phyloP scores from a whole-genome alignment of 2,888 invertebrate genomes.

The Alcis repandata region DNA sequence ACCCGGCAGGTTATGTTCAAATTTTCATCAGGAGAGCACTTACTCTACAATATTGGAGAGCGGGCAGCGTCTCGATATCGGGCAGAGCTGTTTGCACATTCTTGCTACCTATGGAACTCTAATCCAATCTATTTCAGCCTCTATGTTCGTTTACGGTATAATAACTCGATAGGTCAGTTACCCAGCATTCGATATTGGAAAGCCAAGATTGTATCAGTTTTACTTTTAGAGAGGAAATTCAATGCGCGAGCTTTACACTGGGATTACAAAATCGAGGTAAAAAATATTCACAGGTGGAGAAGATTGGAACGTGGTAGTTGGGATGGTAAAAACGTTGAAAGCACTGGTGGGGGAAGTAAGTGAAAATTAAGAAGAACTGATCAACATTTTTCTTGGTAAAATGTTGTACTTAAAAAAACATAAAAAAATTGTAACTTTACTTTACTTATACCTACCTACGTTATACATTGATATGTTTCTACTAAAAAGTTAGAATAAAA shows the following conservation, averaged over 20 bases:
- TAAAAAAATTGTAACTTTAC: too few species aligned
- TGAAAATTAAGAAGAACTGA: neutral
- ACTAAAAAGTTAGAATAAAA: too few species aligned
- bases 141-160: constrained; percentile 34
- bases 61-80: constrained; percentile 57
- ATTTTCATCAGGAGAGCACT: constrained; percentile 59
- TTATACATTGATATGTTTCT: too few species aligned
- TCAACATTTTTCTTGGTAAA: too few species aligned
- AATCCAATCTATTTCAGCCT: constrained; percentile 48
- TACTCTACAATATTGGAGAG: constrained; percentile 54
- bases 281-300: constrained; percentile 18
- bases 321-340: constrained; percentile 12
- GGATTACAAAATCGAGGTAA: constrained; percentile 34
- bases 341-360: neutral
- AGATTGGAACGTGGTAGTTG: constrained; percentile 4
- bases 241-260: constrained; percentile 29
- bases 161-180: constrained; percentile 38
- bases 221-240: constrained; percentile 36
- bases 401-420: too few species aligned
- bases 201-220: constrained; percentile 38
- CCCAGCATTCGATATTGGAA: constrained; percentile 34
- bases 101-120: constrained; percentile 57
- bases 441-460: too few species aligned
- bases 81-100: constrained; percentile 49
- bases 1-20: constrained; percentile 49